Evolutionary conservation across 2,888 invertebrate genomes (phyloP), one percentile per base, ranked within the genome.

Genomic region (Phengaris alcon): DNA sequence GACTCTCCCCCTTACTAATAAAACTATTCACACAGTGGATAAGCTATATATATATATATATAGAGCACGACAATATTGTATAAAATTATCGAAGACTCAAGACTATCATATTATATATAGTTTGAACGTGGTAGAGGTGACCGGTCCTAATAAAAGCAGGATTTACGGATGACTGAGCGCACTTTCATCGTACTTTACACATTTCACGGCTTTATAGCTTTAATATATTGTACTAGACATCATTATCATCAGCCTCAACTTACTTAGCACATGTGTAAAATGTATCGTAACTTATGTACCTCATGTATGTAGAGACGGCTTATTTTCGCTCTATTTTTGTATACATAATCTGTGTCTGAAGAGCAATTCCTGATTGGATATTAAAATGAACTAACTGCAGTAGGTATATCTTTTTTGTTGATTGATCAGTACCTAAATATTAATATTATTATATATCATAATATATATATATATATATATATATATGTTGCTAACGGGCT

Each of bases 161-260:
- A 72, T 72, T 72, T 22, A 72, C 54, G 72, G 51, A 52, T 54
- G 72, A 54, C 72, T 54, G 72, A 12, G 13, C 72, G 54, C 72
- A 72, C 72, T 72, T 72, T 72, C 72, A 52, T 72, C 72, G 52
- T 54, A 72, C 52, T 52, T 72, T 54, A 54, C 54, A 72, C 35
- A 70, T 70, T 70, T 51, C 15, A 70, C 70, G 51, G 46, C n/a
- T 13, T 48, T 68, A 48, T 68, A 13, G 69, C 15, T 48, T 48
- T 51, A 51, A 35, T 64, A 64, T 64, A 64, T 64, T 64, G 44
- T 64, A 2, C 6, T 64, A 44, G 12, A 35, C 35, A 64, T 35
- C 64, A 64, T 44, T 51, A 70, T 70, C 70, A 64, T 22, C 22
- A 22, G 13, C 64, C 8, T 22, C 35, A 51, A 8, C 9, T 68